These are phyloP conservation scores for Paramormyrops hopkinsi DNA, from an alignment of 2,797 vertebrate genomes.

Conservation along the genomic window DNA sequence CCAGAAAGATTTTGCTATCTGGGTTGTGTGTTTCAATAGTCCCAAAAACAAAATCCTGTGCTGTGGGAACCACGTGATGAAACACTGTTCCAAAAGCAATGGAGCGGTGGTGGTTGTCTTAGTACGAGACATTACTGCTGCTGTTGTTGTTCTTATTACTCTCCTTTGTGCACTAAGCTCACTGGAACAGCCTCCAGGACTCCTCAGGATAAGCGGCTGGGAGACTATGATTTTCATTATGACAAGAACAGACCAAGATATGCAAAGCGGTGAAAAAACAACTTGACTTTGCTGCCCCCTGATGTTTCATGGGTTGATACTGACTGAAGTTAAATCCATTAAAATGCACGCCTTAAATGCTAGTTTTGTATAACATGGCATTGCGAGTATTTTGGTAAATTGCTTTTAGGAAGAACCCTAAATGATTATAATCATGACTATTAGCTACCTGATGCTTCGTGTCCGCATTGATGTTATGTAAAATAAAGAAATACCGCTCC, in stretches of 20 bases:
- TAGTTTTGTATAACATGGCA: neutral
- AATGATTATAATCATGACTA: neutral
- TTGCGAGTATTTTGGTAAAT: neutral
- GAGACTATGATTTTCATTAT: neutral
- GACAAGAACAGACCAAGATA: neutral
- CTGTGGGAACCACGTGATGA: neutral
- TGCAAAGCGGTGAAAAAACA: neutral
- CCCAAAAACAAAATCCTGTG: neutral
- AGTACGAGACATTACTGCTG: neutral
- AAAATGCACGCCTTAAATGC: neutral
- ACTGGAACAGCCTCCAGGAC: neutral
- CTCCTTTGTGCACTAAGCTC: neutral
- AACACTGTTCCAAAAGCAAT: neutral
- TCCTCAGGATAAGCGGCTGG: neutral
- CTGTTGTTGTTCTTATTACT: neutral
- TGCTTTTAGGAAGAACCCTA: neutral
- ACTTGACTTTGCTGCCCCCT: neutral
- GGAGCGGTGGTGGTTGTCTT: neutral
- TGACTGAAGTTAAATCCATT: neutral
- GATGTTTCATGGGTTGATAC: neutral
- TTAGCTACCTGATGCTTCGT: neutral
- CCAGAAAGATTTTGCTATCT: no score
- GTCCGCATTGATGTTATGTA: neutral
- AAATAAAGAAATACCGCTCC: neutral
- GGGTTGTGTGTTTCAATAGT: neutral